phyloP scores from a whole-genome alignment of 2,797 vertebrate genomes.

The Sarcoramphus papa region DNA sequence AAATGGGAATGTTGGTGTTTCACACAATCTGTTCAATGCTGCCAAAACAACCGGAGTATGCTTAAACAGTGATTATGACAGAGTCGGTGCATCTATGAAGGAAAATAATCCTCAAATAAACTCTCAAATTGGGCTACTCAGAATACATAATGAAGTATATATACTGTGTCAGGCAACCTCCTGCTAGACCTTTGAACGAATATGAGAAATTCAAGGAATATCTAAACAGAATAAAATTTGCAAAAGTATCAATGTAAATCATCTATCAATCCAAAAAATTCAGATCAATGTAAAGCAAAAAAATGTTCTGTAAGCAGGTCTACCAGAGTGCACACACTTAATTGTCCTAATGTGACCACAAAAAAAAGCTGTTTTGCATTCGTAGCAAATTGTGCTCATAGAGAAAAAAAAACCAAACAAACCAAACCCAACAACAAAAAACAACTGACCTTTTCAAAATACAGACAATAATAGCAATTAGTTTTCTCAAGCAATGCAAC shows the following conservation, averaged over 20 bases:
- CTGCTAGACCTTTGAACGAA: not conserved
- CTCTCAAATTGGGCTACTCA: not conserved
- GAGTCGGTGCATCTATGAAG: not conserved
- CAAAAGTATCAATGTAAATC: not conserved
- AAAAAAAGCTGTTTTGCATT: not conserved
- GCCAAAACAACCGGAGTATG: slow-evolving; percentile 4
- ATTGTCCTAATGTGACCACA: not conserved
- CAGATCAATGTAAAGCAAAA: not conserved
- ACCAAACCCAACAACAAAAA: not conserved
- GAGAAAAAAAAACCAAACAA: not conserved
- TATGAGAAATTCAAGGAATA: not conserved
- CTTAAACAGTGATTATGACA: slow-evolving; percentile 12
- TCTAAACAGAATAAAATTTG: not conserved
- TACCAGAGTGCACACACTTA: not conserved
- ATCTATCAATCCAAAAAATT: not conserved
- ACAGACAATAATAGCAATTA: not conserved
- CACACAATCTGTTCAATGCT: not conserved
- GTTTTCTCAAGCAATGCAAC: not conserved
- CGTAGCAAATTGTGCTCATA: not conserved
- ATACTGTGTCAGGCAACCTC: not conserved
- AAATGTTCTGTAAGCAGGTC: not conserved
- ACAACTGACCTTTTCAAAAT: not conserved
- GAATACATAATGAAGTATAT: not conserved
- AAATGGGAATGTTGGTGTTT: slow-evolving; percentile 16
- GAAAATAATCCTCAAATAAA: slow-evolving; percentile 14